Base-by-base conservation (phyloP, 2,113 vertebrate species). In the Myanophis thanlyinensis region DNA sequence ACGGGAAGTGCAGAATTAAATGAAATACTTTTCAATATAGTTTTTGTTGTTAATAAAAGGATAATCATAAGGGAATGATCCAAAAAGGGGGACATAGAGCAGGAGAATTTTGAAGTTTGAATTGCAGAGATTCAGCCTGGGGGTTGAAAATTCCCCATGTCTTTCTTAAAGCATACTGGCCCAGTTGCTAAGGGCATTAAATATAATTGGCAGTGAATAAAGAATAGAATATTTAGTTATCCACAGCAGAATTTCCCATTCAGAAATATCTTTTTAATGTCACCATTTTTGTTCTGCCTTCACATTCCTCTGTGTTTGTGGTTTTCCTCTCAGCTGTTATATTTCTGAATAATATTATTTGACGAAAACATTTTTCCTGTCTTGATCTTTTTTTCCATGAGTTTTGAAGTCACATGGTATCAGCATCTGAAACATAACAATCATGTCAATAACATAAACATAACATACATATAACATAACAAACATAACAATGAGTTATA, bases 401-500 rank as follows among this genome's bases (percentile, higher is more conserved):
- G 8, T 92, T 87, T 30, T 67, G 67, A 94, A 95, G 52, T 56
- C 22, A 90, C 44, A 46, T 91, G 87, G 92, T 9, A 30, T 91
- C 89, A 89, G 30, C 0, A 0, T 85, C 46, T 52, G 27, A 87
- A 92, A 52, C 22, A 95, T 18, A 89, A 93, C 73, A n/a, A 93
- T 30, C 73, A 92, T 67, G 30, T 25, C 53, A 93, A n/a, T n/a
- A n/a, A n/a, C n/a, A n/a, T n/a, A n/a, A n/a, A n/a, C n/a, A n/a
- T n/a, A n/a, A n/a, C n/a, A n/a, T n/a, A n/a, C n/a, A n/a, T n/a
- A n/a, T n/a, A 92, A 52, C 22, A 95, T 18, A 89, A 93, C 73
- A n/a, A 93, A 25, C 73, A 92, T 67, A 25, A 93, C 49, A 96
- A 95, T 23, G 44, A 95, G 40, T 51, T 20, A 88, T 6, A 47